Evolutionary conservation across 2,797 vertebrate genomes (phyloP).

Genomic region (Anas bernieri): DNA sequence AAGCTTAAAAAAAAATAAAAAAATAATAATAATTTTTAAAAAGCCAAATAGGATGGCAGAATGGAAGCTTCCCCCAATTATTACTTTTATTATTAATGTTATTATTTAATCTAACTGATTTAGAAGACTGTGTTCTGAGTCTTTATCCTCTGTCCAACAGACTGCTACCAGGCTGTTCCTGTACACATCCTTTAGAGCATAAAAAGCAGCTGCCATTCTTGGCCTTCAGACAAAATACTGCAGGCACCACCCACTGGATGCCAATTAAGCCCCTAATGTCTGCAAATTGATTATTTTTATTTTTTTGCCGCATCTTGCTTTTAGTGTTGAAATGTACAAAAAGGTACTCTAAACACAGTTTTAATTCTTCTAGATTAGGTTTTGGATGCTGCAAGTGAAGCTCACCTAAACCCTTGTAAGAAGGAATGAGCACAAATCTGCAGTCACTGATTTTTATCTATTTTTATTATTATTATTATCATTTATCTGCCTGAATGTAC

Average conservation of each 20-base stretch:
- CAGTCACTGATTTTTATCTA: not conserved
- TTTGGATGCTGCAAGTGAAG: not conserved
- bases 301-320: not conserved
- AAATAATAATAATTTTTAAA: not conserved
- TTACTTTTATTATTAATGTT: not conserved
- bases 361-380: not conserved
- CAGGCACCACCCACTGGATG: not conserved
- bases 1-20: not conserved
- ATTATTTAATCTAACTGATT: not conserved
- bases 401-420: fast-evolving
- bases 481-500: not conserved
- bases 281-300: too few species aligned
- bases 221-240: not conserved
- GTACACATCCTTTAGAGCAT: fast-evolving
- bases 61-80: not conserved
- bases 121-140: not conserved
- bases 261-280: not conserved
- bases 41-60: not conserved
- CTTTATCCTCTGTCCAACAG: not conserved
- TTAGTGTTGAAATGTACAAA: not conserved
- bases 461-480: not conserved
- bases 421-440: not conserved
- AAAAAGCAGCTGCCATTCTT: not conserved
- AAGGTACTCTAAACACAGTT: not conserved
- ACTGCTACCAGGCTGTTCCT: not conserved